Base-by-base conservation (phyloP, 2,888 invertebrate genomes). In the Adela reaumurella region DNA sequence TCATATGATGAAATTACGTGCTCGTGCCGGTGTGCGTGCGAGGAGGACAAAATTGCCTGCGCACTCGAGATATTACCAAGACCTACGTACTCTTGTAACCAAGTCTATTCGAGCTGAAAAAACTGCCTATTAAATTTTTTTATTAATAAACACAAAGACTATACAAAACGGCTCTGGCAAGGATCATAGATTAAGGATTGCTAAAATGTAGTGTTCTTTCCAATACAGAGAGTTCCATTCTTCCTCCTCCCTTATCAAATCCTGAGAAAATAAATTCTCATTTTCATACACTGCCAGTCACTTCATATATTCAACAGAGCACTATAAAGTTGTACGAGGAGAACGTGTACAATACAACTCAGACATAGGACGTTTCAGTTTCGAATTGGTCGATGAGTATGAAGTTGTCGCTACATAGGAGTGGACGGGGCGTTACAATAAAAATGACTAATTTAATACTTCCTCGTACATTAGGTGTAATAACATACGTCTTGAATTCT, bases 151-250 rank as follows among this genome's bases (percentile, higher is more conserved):
- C 35, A 35, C 35, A 4, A 14, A 14, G n/a, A 35, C 3, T 3
- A 35, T 14, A 3, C 35, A 8, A 35, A 11, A 11, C n/a, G 6
- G 35, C 35, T 35, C n/a, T 35, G 35, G 35, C 35, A 35, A 14
- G 35, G 35, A n/a, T n/a, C n/a, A n/a, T n/a, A n/a, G n/a, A n/a
- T n/a, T n/a, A n/a, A n/a, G n/a, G n/a, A 35, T 14, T 35, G n/a
- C 8, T 3, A 35, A 35, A 35, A 14, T 35, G 35, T 35, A 24
- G 64, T 62, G 60, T 60, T 55, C 50, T 35, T 35, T 20, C 28
- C 50, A 35, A 35, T 8, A 14, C 35, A 14, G 35, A 35, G n/a
- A 35, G n/a, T 11, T 8, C 11, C 6, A 35, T 6, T 6, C 5
- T 35, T 35, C 35, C 35, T 35, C 8, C 11, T 14, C 8, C 6